A percentile compares a stretch with the other conserved stretches of the same genome.
Evolutionary conservation across 2,113 vertebrate species (phyloP).

Genomic region (Micronisus gabar): DNA sequence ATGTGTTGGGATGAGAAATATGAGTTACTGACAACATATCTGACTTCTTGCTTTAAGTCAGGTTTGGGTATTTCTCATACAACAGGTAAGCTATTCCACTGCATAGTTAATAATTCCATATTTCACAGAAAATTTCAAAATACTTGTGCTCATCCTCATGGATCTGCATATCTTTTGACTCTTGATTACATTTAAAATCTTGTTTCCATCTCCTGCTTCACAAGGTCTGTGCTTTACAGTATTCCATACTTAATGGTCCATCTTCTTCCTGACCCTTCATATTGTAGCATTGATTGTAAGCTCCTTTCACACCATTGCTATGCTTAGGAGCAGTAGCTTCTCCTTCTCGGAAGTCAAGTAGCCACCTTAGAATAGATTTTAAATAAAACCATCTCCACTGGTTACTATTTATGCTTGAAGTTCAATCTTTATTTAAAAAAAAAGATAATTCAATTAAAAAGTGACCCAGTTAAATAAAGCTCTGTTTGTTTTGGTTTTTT

Average conservation of each 20-base stretch:
- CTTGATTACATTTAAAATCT: not conserved
- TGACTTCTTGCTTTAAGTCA: not conserved
- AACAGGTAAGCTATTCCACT: not conserved
- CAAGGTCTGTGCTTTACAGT: not conserved
- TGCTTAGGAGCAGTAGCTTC: not conserved
- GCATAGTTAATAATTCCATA: not conserved
- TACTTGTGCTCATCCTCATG: not conserved
- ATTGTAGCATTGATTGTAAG: not conserved
- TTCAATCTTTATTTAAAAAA: not conserved
- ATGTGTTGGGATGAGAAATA: not conserved
- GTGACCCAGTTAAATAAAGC: not conserved
- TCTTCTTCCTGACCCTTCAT: not conserved
- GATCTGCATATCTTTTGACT: not conserved
- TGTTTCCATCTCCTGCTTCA: not conserved
- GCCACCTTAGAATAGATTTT: not conserved
- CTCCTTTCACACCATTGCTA: not conserved
- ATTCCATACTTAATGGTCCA: not conserved
- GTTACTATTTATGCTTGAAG: not conserved
- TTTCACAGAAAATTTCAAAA: not conserved
- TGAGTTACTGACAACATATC: not conserved
- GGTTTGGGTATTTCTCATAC: not conserved
- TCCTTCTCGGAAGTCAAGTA: not conserved
- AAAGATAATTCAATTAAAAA: not conserved
- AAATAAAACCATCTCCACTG: not conserved
- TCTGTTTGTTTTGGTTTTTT: not conserved